Evolutionary conservation across 2,888 invertebrate species (phyloP).

Genomic region (Conchocele bisecta): DNA sequence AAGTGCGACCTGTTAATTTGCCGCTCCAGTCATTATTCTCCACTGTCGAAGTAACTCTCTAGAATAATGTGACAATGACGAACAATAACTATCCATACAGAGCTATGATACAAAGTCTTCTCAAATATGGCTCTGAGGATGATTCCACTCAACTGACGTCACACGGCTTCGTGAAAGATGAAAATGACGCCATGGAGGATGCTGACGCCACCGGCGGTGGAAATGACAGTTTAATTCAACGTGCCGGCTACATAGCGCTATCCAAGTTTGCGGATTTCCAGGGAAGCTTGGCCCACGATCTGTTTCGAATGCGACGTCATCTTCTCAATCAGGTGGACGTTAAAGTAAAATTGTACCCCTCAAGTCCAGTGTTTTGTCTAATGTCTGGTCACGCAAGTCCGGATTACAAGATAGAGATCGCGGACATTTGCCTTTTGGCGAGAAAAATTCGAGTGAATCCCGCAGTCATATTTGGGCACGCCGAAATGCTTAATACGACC

Average conservation of each 20-base stretch:
- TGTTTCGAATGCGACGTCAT: not conserved
- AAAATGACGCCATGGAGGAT: not conserved
- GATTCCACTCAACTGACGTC: not conserved
- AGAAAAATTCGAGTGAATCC: not conserved
- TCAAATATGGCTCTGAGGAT: not conserved
- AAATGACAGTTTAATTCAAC: not conserved
- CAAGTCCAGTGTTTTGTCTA: not conserved
- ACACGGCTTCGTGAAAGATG: not conserved
- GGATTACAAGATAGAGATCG: not conserved
- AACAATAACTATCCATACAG: not conserved
- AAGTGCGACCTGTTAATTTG: not conserved
- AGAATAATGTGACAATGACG: not conserved
- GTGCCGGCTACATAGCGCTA: not conserved
- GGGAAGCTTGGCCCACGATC: not conserved
- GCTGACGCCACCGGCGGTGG: not conserved
- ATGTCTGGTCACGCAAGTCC: not conserved
- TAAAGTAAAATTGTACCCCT: not conserved
- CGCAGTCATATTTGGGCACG: not conserved
- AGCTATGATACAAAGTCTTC: not conserved
- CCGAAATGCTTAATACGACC: not conserved
- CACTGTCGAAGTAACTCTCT: not conserved
- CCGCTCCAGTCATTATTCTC: not conserved
- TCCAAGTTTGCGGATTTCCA: not conserved
- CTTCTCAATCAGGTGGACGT: conserved; percentile 1
- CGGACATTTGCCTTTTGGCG: not conserved